A percentile compares a stretch with the other conserved stretches of the same genome.
Conservation (phyloP, 1,140 invertebrate genomes). For the Lepidurus apus region DNA sequence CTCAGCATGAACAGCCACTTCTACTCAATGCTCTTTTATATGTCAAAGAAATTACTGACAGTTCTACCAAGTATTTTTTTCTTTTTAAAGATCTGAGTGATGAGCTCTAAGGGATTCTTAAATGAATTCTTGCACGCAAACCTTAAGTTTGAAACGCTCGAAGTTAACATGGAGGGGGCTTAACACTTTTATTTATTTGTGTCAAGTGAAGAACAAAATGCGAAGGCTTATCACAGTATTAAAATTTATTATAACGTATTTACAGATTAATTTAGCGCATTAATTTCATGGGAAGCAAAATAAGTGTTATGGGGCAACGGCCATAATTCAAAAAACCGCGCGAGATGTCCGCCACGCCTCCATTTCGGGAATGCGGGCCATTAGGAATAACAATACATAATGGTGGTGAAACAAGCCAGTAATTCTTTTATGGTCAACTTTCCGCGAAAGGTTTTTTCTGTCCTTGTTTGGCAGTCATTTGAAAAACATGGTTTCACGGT, state of each 20-base stretch:
- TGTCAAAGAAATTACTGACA: background rate
- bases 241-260: conserved; percentile 21
- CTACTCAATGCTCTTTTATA: conserved; percentile 4
- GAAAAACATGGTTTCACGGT: background rate
- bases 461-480: too few relatives aligned
- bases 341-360: background rate
- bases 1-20: conserved; percentile 17
- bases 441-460: too few relatives aligned
- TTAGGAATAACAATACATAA: background rate
- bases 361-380: background rate
- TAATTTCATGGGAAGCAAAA: background rate
- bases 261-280: conserved; percentile 19
- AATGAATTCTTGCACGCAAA: background rate
- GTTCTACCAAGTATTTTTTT: background rate
- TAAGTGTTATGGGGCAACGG: background rate
- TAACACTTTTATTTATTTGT: too few relatives aligned
- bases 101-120: background rate
- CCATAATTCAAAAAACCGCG: background rate
- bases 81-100: background rate
- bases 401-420: background rate
- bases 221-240: background rate
- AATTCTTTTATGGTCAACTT: too few relatives aligned
- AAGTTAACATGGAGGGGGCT: too few relatives aligned
- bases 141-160: too few relatives aligned
- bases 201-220: background rate